Conservation (phyloP, 2,888 invertebrate species). For the Aelia acuminata region DNA sequence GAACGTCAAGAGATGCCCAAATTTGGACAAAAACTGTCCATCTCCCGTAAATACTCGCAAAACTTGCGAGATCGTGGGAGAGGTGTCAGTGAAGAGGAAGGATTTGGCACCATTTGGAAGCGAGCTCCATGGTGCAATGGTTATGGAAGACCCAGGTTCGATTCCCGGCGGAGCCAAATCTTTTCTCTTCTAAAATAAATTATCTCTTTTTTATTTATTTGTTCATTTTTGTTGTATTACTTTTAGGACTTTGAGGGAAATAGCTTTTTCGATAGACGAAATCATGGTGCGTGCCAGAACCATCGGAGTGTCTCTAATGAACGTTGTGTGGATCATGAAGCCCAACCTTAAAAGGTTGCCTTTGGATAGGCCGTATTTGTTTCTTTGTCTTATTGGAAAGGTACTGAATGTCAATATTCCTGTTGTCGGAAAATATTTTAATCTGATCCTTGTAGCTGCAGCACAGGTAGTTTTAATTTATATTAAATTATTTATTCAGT, state of each 20-base stretch:
- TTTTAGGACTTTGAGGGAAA: slow-evolving; percentile 32
- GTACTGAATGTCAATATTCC: not conserved
- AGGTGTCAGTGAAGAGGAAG: too few relatives aligned
- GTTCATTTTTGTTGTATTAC: not conserved
- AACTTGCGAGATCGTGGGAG: too few relatives aligned
- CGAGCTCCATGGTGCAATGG: too few relatives aligned
- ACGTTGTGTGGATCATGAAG: not conserved
- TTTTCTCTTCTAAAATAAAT: too few relatives aligned
- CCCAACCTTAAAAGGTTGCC: not conserved
- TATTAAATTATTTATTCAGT: not conserved
- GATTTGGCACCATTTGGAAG: too few relatives aligned
- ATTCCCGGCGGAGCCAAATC: too few relatives aligned
- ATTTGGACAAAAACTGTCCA: too few relatives aligned
- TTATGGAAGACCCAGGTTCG: too few relatives aligned
- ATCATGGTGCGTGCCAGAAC: not conserved
- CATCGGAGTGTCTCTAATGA: not conserved
- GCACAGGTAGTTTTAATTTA: not conserved
- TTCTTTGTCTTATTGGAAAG: not conserved
- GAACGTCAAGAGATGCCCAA: too few relatives aligned
- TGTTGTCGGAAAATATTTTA: not conserved
- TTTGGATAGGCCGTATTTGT: not conserved
- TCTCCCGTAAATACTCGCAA: too few relatives aligned
- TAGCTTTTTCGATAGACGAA: not conserved
- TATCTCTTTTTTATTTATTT: too few relatives aligned
- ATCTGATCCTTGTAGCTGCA: not conserved